Evolutionary conservation across 2,888 invertebrate species (phyloP).

Genomic region (Drosophila algonquin): DNA sequence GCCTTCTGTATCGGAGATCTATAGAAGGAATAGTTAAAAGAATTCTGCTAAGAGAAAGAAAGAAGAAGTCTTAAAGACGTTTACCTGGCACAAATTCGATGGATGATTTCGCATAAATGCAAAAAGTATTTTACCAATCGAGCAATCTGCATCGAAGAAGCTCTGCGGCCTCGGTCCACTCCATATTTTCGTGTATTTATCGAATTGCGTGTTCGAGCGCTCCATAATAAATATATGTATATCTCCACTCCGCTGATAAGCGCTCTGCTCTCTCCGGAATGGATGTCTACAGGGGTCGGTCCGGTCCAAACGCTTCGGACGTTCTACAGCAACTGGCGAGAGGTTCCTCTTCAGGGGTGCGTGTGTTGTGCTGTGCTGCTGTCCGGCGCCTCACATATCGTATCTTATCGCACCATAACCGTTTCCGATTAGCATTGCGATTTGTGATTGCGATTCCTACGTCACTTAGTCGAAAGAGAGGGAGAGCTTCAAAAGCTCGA

Average conservation of each 20-base stretch:
- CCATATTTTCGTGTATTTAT: conserved; percentile 81
- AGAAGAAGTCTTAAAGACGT: too few species aligned
- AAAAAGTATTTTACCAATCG: conserved; percentile 80
- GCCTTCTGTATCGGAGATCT: conserved; percentile 81
- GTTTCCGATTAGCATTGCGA: conserved; percentile 31
- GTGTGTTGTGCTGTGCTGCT: background rate
- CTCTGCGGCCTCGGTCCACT: conserved; percentile 78
- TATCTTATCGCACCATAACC: conserved; percentile 47
- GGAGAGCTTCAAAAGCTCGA: conserved; percentile 45
- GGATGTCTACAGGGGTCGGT: conserved; percentile 17
- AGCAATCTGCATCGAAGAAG: conserved; percentile 80
- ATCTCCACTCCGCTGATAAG: conserved; percentile 2
- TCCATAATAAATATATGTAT: conserved; percentile 59
- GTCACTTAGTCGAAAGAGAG: conserved; percentile 53
- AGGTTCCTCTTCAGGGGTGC: conserved; percentile 13
- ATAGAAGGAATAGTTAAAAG: background rate
- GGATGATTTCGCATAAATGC: conserved; percentile 81
- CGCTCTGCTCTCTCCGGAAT: conserved; percentile 11
- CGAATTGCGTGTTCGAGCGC: conserved; percentile 71
- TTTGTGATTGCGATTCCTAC: conserved; percentile 41
- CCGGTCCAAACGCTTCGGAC: conserved; percentile 53
- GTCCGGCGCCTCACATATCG: conserved; percentile 25
- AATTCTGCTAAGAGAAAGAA: too few species aligned
- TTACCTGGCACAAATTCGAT: conserved; percentile 75
- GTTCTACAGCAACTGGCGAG: conserved; percentile 57